Percentiles rank a stretch among this genome's conserved stretches.
Evolutionary conservation across 2,797 vertebrate species (phyloP).

Genomic region (Protonibea diacanthus): DNA sequence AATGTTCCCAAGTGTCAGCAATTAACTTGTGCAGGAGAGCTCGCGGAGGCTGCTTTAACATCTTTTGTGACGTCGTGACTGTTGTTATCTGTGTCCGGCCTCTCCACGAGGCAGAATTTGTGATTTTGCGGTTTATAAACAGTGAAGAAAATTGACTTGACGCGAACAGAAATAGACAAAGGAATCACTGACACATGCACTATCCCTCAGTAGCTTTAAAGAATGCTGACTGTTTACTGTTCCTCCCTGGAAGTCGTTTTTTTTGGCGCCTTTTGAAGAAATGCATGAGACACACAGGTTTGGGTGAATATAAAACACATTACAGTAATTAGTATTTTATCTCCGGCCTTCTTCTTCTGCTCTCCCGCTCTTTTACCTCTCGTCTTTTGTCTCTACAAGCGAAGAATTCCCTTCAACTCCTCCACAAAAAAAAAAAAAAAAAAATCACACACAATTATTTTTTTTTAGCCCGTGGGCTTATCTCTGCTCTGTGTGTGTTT

Average conservation of each 20-base stretch:
- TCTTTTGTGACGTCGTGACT: too few relatives aligned
- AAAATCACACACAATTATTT: constrained; percentile 68
- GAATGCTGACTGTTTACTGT: constrained; percentile 19
- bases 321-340: constrained; percentile 68
- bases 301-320: constrained; percentile 41
- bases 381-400: constrained; percentile 50
- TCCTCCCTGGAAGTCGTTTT: constrained; percentile 20
- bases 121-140: not conserved
- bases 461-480: constrained; percentile 31
- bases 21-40: too few relatives aligned
- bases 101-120: not conserved
- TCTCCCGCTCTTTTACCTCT: constrained; percentile 23
- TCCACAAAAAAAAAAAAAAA: constrained; percentile 23
- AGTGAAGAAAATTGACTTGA: not conserved
- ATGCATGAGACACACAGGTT: constrained; percentile 31
- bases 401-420: constrained; percentile 66
- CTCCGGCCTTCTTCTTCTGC: constrained; percentile 28
- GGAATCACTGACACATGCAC: constrained; percentile 15
- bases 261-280: constrained; percentile 49
- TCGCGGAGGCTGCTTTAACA: too few relatives aligned
- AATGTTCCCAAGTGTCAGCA: not conserved
- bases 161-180: not conserved
- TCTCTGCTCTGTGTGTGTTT: constrained; percentile 53
- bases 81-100: too few relatives aligned
- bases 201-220: constrained; percentile 1